Evolutionary conservation across 2,888 invertebrate genomes (phyloP).

Genomic region (Agrotis ipsilon): DNA sequence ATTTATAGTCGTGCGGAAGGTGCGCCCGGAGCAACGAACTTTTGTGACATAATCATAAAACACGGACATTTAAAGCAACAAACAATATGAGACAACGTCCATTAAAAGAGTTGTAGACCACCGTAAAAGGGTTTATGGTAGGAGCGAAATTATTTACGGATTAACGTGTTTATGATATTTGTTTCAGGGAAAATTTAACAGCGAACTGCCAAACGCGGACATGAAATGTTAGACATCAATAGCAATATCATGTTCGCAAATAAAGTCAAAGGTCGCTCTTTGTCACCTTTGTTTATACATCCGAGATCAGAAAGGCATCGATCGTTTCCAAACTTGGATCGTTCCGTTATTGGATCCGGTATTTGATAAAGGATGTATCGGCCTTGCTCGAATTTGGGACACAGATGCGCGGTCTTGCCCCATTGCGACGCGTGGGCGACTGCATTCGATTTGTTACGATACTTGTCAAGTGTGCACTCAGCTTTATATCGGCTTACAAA

Average conservation of each 20-base stretch:
- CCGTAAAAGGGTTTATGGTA: constrained; percentile 76
- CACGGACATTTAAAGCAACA: constrained; percentile 66
- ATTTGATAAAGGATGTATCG: constrained; percentile 80
- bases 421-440: constrained; percentile 73
- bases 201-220: neutral
- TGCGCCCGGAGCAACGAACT: constrained; percentile 87
- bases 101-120: constrained; percentile 67
- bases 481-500: constrained; percentile 49
- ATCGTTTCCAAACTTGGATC: constrained; percentile 71
- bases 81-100: constrained; percentile 75
- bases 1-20: constrained; percentile 89
- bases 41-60: constrained; percentile 73
- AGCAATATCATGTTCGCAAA: constrained; percentile 19
- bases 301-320: constrained; percentile 72
- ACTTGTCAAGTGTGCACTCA: constrained; percentile 49
- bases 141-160: constrained; percentile 56
- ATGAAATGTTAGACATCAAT: constrained; percentile 10
- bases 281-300: constrained; percentile 66
- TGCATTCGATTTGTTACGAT: constrained; percentile 67
- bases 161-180: constrained; percentile 22
- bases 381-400: constrained; percentile 82
- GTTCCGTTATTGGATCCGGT: constrained; percentile 76
- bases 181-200: constrained; percentile 12
- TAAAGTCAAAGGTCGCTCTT: constrained; percentile 41
- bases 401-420: constrained; percentile 78